A percentile compares a stretch with the other conserved stretches of the same genome.
These are phyloP conservation scores for Carlito syrichta DNA, from an alignment of 2,113 vertebrate genomes.

Conservation along the genomic window DNA sequence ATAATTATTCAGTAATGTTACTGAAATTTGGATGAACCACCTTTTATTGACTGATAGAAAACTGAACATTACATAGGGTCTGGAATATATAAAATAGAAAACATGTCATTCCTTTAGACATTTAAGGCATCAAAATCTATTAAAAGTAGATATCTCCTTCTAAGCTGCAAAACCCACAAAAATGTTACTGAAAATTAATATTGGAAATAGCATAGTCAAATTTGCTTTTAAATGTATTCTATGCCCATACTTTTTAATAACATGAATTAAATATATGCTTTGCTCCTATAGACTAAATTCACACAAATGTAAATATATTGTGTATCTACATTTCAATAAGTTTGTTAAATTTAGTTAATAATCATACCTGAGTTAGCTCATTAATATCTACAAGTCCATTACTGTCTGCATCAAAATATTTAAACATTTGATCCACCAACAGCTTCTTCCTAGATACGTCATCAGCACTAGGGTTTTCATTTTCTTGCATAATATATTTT, in stretches of 20 bases:
- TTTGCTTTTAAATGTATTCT: background rate
- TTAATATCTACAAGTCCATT: slow-evolving; percentile 89
- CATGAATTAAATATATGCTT: background rate
- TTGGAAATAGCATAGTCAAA: background rate
- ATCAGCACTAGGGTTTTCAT: slow-evolving; percentile 81
- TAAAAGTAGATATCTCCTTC: background rate
- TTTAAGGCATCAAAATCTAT: background rate
- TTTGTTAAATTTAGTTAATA: background rate
- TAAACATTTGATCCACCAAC: slow-evolving; percentile 93
- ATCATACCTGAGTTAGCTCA: slow-evolving; percentile 93
- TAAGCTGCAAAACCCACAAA: background rate
- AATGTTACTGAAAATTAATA: background rate
- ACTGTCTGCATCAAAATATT: slow-evolving; percentile 91
- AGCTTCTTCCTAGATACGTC: slow-evolving; percentile 87
- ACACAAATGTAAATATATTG: background rate
- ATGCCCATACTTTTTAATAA: background rate
- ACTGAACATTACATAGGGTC: background rate
- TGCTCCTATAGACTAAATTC: background rate
- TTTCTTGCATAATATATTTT: slow-evolving; percentile 81
- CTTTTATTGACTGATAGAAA: background rate
- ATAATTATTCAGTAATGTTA: no score
- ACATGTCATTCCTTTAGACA: background rate
- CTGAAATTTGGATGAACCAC: background rate
- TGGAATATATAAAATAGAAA: background rate
- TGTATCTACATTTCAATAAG: background rate